Evolutionary conservation across 2,113 vertebrate species (phyloP).

Genomic region (Rhizomys pruinosus): DNA sequence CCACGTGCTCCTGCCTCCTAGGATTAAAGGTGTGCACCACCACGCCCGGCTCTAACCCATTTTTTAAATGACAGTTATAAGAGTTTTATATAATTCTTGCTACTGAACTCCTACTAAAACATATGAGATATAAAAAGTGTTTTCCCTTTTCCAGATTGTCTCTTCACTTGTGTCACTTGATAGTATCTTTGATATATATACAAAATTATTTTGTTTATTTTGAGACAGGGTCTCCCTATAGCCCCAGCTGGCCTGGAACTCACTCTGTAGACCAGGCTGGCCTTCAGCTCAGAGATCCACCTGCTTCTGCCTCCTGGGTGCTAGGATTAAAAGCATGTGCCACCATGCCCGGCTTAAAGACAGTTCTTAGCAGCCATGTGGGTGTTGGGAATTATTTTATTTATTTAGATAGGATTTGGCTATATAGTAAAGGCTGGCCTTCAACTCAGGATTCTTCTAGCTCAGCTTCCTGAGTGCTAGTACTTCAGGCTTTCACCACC

Average conservation of each 20-base stretch:
- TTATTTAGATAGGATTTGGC: background rate
- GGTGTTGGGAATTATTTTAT: background rate
- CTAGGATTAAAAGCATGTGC: too few relatives aligned
- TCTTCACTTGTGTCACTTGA: slow-evolving; percentile 33
- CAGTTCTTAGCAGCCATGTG: too few relatives aligned
- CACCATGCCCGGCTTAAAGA: too few relatives aligned
- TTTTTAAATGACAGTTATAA: background rate
- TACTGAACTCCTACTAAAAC: background rate
- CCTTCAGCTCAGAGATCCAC: too few relatives aligned
- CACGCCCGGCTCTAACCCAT: too few relatives aligned
- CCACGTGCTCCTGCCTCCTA: too few relatives aligned
- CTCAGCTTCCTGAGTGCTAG: background rate
- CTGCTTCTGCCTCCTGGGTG: too few relatives aligned
- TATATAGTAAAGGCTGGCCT: background rate
- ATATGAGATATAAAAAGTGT: background rate
- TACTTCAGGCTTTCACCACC: background rate
- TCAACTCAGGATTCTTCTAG: background rate
- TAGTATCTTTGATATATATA: too few relatives aligned
- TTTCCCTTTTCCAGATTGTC: background rate
- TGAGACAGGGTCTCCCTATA: background rate
- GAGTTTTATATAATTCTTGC: background rate
- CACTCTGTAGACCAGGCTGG: too few relatives aligned
- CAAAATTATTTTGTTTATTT: background rate
- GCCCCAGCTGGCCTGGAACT: background rate
- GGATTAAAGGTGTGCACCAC: too few relatives aligned